Evolutionary conservation across 2,113 vertebrate genomes (phyloP).

Genomic region (Anolis sagrei): DNA sequence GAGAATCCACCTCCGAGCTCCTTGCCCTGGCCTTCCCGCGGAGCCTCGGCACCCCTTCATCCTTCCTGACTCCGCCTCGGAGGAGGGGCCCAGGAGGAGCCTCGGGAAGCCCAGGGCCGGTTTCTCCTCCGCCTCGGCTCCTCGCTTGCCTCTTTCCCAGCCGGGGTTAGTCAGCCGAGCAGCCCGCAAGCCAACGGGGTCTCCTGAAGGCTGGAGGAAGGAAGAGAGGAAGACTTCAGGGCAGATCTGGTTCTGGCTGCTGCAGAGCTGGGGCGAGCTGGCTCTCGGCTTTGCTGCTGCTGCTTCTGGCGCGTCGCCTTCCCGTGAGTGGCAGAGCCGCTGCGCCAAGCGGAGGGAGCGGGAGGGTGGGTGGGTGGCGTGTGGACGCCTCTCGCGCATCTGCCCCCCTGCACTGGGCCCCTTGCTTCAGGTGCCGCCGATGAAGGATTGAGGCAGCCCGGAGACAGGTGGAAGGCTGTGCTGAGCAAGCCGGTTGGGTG

Average conservation of each 20-base stretch:
- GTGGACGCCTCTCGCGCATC: too few relatives aligned
- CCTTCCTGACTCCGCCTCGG: conserved; percentile 20
- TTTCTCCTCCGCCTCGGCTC: background rate
- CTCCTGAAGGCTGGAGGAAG: background rate
- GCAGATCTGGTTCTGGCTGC: background rate
- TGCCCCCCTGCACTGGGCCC: too few relatives aligned
- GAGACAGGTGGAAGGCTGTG: conserved; percentile 40
- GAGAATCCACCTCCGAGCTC: background rate
- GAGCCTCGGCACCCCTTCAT: background rate
- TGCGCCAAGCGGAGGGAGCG: background rate
- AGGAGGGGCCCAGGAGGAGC: conserved; percentile 37
- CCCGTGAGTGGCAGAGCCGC: conserved; percentile 14
- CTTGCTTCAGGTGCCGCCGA: background rate
- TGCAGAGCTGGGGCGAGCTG: background rate
- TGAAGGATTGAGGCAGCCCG: too few relatives aligned
- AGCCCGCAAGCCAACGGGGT: background rate
- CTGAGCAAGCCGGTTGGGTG: conserved; percentile 15
- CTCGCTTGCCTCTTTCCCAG: background rate
- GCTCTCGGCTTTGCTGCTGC: background rate
- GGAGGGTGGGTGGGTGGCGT: background rate
- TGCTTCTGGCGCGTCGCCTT: background rate
- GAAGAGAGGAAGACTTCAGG: too few relatives aligned
- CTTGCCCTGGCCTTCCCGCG: background rate
- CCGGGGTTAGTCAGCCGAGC: background rate
- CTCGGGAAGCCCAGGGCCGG: background rate